Evolutionary conservation across 2,888 invertebrate species (phyloP), one percentile per base, ranked within the genome.

Genomic region (Saturnia pavonia): DNA sequence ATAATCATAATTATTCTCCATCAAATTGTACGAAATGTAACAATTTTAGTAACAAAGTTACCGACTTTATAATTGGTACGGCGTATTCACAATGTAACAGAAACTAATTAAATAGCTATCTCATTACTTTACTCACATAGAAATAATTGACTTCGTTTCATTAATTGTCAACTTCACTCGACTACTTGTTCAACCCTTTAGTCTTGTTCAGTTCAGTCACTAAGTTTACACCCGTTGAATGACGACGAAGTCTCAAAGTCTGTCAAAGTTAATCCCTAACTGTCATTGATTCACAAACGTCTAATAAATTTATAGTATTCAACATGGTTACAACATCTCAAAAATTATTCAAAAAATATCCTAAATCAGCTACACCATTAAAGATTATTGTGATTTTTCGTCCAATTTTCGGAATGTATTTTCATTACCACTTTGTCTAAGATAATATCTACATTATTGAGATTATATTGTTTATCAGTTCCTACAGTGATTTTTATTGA

Each of bases 321-420:
- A 27, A 16, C 25, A 60, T 60, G 57, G 57, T 60, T 60, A 60
- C 57, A 6, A 60, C 27, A 14, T 60, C 57, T 60, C 57, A 60
- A 14, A 60, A 14, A 60, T 60, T 60, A 27, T 60, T 60, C 16
- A 60, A 60, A 27, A 60, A 60, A 60, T 60, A 60, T 60, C 14
- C 57, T 1, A 60, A 60, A 60, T 60, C 57, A 19, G 57, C 57
- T 1, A 27, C 11, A 60, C 57, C 25, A 14, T 60, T 60, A 60
- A 60, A 60, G 27, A 19, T 19, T 25, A 27, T 60, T 60, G 27
- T 60, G 57, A 6, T 27, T 27, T 9, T 60, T 14, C 57, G 57
- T 60, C 2, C 27, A 14, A 9, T 60, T 27, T 60, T 25, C 8
- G 57, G 57, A 27, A 60, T 25, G 14, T 60, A 60, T 14, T 60